Base-by-base conservation (phyloP, 2,113 vertebrate genomes). In the Carassius gibelio region DNA sequence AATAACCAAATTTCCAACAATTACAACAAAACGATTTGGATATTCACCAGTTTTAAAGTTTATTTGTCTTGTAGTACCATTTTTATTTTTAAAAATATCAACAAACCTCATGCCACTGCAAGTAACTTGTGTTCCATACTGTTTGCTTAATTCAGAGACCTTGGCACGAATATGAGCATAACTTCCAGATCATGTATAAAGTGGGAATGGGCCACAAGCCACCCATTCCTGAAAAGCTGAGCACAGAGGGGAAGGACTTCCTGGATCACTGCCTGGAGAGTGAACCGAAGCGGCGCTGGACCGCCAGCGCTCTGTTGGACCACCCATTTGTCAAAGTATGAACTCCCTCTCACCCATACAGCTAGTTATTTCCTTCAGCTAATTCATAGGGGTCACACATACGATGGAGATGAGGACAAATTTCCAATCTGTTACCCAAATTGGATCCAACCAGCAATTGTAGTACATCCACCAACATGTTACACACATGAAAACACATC, bases 141-240 rank as follows among this genome's bases (percentile, higher is more conserved):
- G 23, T 84, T 30, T 42, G 9, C 55, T 42, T 83, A 55, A 87
- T 90, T 77, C 92, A 99, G 98, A 95, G 98, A 87, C 98, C 98
- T 1, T 99, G 98, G 98, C 98, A 99, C 8, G 98, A 99, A 88
- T 99, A 98, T 1, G 98, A 99, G 88, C 98, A 99, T 95, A 99
- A 99, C 94, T 99, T 99, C 90, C 98, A 99, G 94, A 99, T 99
- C 82, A 99, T 99, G 98, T 99, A 99, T 91, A 97, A 96, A 94
- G 98, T 99, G 88, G 98, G 98, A 10, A 99, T 99, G 98, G 98
- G 98, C 69, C 98, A 99, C 86, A 99, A 99, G 89, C 98, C 98
- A 0, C 97, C 98, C 1, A 95, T 99, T 90, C 98, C 98, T 0
- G 98, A 99, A 89, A 96, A 97, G 89, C 91, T 99, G 90, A 99